Conservation (phyloP, 2,888 invertebrate species). For the Trichogramma dendrolimi region DNA sequence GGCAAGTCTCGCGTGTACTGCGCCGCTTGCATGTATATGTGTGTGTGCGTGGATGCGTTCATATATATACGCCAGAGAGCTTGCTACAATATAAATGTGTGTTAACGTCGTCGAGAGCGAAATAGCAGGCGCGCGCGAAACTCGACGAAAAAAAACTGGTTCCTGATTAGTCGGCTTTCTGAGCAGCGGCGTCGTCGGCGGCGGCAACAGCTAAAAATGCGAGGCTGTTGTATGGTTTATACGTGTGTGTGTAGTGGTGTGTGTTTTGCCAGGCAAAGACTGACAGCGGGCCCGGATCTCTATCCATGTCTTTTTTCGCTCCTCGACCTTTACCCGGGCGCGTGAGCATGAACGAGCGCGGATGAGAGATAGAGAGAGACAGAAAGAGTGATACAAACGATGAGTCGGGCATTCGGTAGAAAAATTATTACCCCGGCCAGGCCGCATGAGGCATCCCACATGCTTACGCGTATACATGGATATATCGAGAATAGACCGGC, state of each 20-base stretch:
- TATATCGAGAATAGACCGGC: no score
- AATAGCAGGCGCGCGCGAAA: conserved; percentile 17
- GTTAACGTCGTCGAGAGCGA: conserved; percentile 14
- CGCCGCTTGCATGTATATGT: no score
- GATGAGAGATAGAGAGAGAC: conserved; percentile 3
- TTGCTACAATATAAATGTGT: background rate
- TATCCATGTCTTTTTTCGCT: no score
- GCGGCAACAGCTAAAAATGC: background rate
- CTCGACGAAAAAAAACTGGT: conserved; percentile 22
- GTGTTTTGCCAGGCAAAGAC: background rate
- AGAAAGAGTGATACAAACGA: no score
- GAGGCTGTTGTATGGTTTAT: no score
- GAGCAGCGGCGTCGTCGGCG: conserved; percentile 13
- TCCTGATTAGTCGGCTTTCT: conserved; percentile 30
- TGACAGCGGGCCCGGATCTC: conserved; percentile 15
- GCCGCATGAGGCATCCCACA: no score
- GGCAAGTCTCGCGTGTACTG: no score
- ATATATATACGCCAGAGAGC: background rate
- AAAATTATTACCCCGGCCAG: no score
- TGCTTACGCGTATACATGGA: no score
- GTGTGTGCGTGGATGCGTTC: no score
- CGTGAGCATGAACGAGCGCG: conserved; percentile 10
- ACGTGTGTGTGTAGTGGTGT: no score
- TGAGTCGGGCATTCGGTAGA: no score
- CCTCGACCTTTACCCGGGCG: conserved; percentile 8